Evolutionary conservation across 2,113 vertebrate species (phyloP).

Genomic region (Epinephelus lanceolatus): DNA sequence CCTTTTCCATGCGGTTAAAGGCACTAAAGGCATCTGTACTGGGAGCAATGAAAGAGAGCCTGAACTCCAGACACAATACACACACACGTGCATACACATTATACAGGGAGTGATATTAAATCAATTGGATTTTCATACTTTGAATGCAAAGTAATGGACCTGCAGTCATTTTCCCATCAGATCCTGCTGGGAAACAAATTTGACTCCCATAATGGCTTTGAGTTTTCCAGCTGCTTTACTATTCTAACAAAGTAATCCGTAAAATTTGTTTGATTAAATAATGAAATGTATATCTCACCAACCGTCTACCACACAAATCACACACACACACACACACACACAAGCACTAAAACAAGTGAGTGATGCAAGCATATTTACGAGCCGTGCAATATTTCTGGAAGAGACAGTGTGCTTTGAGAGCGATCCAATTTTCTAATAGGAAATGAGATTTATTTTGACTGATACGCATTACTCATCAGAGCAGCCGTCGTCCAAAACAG

Average conservation of each 20-base stretch:
- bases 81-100: constrained; percentile 29
- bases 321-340: constrained; percentile 1
- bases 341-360: constrained; percentile 36
- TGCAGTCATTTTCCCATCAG: constrained; percentile 19
- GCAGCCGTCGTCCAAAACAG: constrained; percentile 9
- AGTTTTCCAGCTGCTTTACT: constrained; percentile 14
- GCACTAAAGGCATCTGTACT: constrained; percentile 64
- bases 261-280: constrained; percentile 32
- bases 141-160: constrained; percentile 19
- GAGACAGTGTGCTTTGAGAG: constrained; percentile 44
- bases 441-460: constrained; percentile 70
- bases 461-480: constrained; percentile 47
- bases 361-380: constrained; percentile 50
- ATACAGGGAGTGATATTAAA: not conserved
- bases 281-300: constrained; percentile 33
- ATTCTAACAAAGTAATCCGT: not conserved
- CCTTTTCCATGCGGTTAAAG: constrained; percentile 73
- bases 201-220: not conserved
- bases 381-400: constrained; percentile 41
- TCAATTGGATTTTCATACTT: constrained; percentile 31
- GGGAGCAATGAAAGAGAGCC: constrained; percentile 50
- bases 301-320: not conserved
- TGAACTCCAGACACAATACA: constrained; percentile 32
- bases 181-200: not conserved
- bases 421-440: constrained; percentile 64